phyloP scores from a whole-genome alignment of 2,888 invertebrate genomes.

The Colletes collaris region DNA sequence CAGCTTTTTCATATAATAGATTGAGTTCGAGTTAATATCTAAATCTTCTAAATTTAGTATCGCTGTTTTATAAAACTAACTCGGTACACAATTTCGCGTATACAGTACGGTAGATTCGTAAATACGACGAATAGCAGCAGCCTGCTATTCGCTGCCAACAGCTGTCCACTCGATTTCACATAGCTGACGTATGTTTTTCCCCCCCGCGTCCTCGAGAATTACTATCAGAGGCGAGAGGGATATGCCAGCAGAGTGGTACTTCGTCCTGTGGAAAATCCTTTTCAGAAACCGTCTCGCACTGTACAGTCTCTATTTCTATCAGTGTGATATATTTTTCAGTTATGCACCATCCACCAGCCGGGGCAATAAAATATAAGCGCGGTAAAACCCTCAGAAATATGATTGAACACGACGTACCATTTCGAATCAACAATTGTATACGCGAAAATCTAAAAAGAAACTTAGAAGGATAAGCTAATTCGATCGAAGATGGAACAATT shows the following conservation, averaged over 20 bases:
- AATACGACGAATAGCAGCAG: constrained; percentile 48
- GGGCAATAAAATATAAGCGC: constrained; percentile 42
- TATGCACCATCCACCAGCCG: constrained; percentile 9
- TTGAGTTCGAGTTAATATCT: not conserved
- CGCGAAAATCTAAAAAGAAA: not conserved
- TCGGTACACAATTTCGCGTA: no score
- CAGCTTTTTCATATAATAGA: not conserved
- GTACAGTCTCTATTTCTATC: constrained; percentile 25
- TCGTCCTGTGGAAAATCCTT: constrained; percentile 42
- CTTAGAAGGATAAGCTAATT: not conserved
- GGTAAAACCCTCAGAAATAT: constrained; percentile 12
- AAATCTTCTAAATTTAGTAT: no score
- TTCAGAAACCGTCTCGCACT: constrained; percentile 38
- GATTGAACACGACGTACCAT: not conserved
- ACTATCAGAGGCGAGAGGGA: constrained; percentile 44
- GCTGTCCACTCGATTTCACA: constrained; percentile 67
- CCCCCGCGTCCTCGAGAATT: constrained; percentile 49
- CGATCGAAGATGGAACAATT: no score
- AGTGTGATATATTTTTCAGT: constrained; percentile 17
- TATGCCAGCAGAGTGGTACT: constrained; percentile 28
- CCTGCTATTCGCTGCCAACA: constrained; percentile 50
- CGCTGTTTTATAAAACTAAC: no score
- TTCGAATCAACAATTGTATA: not conserved
- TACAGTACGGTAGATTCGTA: constrained; percentile 23
- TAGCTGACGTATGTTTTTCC: constrained; percentile 50